Conservation (phyloP, 2,113 vertebrate genomes). For the Protobothrops mucrosquamatus region DNA sequence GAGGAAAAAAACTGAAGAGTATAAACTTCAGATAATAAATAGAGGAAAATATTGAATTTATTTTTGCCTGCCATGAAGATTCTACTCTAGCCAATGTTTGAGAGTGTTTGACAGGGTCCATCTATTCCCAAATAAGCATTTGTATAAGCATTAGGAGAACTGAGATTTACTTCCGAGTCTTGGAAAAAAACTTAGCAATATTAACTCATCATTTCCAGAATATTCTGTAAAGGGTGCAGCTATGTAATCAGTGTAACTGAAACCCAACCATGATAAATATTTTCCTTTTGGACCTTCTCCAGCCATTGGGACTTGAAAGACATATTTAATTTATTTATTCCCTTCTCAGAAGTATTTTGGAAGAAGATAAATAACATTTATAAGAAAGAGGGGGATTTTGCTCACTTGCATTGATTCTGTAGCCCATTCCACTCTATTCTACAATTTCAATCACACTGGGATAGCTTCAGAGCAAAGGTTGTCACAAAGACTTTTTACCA, state of each 20-base stretch:
- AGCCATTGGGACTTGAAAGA: not conserved
- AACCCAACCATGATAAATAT: not conserved
- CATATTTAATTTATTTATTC: constrained; percentile 4
- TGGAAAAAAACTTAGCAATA: not conserved
- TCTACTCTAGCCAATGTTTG: not conserved
- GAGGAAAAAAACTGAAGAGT: not conserved
- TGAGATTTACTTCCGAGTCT: not conserved
- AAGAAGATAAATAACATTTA: constrained; percentile 9
- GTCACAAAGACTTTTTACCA: not conserved
- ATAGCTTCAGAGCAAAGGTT: not conserved
- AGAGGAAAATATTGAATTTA: not conserved
- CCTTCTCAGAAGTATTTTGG: not conserved
- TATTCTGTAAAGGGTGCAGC: not conserved
- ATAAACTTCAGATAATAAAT: not conserved
- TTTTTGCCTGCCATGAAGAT: not conserved
- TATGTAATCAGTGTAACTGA: not conserved
- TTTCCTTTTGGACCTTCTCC: not conserved
- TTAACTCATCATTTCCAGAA: not conserved
- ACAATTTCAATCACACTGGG: not conserved
- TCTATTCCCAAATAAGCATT: not conserved
- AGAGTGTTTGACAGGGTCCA: not conserved
- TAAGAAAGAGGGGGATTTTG: not conserved
- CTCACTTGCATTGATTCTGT: not conserved
- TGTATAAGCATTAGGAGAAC: not conserved
- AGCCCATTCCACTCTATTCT: not conserved